A percentile compares a stretch with the other conserved stretches of the same genome.
Evolutionary conservation across 2,113 vertebrate species (phyloP).

Genomic region (Sterrhoptilus dennistouni): DNA sequence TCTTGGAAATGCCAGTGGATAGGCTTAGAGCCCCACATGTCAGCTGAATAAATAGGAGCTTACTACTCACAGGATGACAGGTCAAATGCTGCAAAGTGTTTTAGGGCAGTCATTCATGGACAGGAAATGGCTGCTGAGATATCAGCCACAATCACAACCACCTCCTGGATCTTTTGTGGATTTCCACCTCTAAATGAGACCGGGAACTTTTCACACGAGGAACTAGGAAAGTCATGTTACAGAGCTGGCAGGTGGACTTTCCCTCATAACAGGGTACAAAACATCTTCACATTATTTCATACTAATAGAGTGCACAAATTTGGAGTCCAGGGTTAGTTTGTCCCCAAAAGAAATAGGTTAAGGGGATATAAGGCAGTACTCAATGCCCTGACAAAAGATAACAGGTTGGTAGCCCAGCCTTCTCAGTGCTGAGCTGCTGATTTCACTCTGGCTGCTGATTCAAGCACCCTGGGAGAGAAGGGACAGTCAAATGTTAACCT

Average conservation of each 20-base stretch:
- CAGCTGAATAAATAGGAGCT: not conserved
- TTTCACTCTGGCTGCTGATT: not conserved
- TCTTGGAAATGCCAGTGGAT: not conserved
- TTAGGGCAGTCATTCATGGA: not conserved
- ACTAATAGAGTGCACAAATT: not conserved
- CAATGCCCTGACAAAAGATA: not conserved
- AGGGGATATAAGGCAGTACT: not conserved
- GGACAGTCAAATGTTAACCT: not conserved
- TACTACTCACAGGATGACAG: not conserved
- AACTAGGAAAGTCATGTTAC: not conserved
- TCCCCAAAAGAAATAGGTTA: not conserved
- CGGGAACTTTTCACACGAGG: rapidly evolving
- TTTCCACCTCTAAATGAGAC: not conserved
- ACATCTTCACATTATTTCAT: not conserved
- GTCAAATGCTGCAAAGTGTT: not conserved
- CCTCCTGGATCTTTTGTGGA: not conserved
- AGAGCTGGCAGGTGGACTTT: not conserved
- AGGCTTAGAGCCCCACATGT: not conserved
- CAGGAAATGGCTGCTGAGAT: not conserved
- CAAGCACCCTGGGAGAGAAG: not conserved
- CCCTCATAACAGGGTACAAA: not conserved
- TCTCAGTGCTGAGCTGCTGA: not conserved
- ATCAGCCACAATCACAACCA: not conserved
- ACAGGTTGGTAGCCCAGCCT: not conserved
- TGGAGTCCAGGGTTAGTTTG: not conserved